Evolutionary conservation across 2,888 invertebrate species (phyloP), one percentile per base, ranked within the genome.

Genomic region (Cosmia pyralina): DNA sequence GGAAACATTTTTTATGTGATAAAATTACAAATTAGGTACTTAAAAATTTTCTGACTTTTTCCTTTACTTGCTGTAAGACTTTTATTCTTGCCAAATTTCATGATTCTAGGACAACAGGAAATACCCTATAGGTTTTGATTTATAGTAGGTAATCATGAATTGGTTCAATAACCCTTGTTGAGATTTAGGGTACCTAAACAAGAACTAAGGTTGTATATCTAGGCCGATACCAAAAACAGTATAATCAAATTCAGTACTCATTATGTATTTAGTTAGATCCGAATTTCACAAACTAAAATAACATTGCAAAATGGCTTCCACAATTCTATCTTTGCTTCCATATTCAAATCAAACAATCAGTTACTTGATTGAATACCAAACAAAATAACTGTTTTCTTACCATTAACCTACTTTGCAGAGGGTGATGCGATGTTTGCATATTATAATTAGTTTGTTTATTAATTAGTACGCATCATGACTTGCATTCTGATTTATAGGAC

Each of bases 361-460:
- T 59, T 7, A 48, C 65, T 57, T 73, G 67, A 70, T 73, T 69
- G 69, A 73, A 70, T 58, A 73, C 46, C 71, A 84, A 77, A 84
- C 81, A 85, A 66, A 57, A 62, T 57, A 62, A 38, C 52, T 85
- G 81, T 84, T 78, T 84, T 75, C 86, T 76, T 76, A 44, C 82
- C 69, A 85, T 84, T 81, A 85, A 78, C 86, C 82, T 84, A 74
- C 84, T 70, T 77, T 66, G 46, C 64, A 8, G 58, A 72, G 71
- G 76, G 63, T 71, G 75, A 68, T 84, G 72, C 34, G 11, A 15
- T 84, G 74, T 79, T 82, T 74, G 55, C 52, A 17, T 63, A 52
- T 48, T 48, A 57, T 75, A 59, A 83, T 85, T 72, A 72, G 76
- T 81, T 67, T 67, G 74, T 82, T 67, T 72, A 55, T 62, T 53